Percentiles rank a stretch among this genome's conserved stretches.
Conservation (phyloP, 2,888 invertebrate genomes). For the Syritta pipiens region DNA sequence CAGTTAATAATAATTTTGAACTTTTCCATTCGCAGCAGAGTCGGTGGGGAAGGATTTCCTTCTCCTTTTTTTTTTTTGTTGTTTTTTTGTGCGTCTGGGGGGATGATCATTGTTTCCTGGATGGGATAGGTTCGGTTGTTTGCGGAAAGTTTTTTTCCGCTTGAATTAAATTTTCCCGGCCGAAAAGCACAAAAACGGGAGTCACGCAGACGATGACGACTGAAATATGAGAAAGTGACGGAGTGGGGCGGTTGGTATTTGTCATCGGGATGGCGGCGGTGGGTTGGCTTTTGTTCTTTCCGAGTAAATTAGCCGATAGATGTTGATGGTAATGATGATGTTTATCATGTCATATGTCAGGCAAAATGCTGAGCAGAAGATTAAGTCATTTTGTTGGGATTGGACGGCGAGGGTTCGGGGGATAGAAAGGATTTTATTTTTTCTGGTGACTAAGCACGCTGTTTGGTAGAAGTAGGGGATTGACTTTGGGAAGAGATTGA, state of each 20-base stretch:
- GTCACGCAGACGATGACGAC: constrained; percentile 20
- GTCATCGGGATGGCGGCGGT: constrained; percentile 35
- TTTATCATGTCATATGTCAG: constrained; percentile 57
- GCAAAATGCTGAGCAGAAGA: constrained; percentile 24
- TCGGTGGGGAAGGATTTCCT: constrained; percentile 6
- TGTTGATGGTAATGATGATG: constrained; percentile 54
- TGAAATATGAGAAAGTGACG: constrained; percentile 36
- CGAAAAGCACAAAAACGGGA: constrained; percentile 1
- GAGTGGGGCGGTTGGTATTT: constrained; percentile 33
- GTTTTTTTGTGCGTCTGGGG: background rate
- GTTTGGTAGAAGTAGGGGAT: too few species aligned
- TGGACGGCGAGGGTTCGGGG: background rate
- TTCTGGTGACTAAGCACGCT: too few species aligned
- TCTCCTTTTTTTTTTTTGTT: background rate
- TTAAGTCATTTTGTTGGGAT: constrained; percentile 11
- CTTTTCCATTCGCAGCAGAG: constrained; percentile 59
- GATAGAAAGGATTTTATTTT: too few species aligned
- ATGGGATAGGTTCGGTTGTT: constrained; percentile 39
- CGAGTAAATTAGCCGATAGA: constrained; percentile 61
- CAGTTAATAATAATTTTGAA: constrained; percentile 69
- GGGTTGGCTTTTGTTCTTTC: constrained; percentile 22
- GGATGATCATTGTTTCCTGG: constrained; percentile 55
- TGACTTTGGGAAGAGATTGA: too few species aligned
- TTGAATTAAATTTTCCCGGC: constrained; percentile 58
- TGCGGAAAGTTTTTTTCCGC: constrained; percentile 57